Evolutionary conservation across 2,888 invertebrate species (phyloP), one percentile per base, ranked within the genome.

Genomic region (Branchellion lobata): DNA sequence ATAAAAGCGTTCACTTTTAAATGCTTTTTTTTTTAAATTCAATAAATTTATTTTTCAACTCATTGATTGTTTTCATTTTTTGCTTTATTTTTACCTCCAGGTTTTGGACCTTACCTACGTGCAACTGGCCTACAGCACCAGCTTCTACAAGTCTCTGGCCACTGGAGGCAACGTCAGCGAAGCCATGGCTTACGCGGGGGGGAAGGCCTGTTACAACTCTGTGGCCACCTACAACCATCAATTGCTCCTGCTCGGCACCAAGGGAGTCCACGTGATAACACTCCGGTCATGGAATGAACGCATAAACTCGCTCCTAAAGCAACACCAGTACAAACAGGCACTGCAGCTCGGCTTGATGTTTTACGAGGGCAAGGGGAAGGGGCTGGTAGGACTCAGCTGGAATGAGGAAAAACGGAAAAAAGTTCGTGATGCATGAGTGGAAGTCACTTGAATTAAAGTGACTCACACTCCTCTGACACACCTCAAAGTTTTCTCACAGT

Each of bases 151-250:
- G 84, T 88, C 97, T 93, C 89, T 96, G 61, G 95, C 96, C 81
- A 97, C 97, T 0, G 98, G 98, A 5, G 96, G 97, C 0, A 95
- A 95, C 86, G 98, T 93, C 81, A 92, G 92, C 86, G 90, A 91
- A 87, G 93, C 93, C 18, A 90, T 94, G 91, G 92, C 92, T 0
- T 87, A 91, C 81, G 92, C 92, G 78, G 93, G 91, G 11, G 92
- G 92, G 87, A 89, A 91, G 82, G 92, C 93, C 0, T 93, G 92
- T 85, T 93, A 92, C 85, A 92, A 92, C 85, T 92, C 92, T 80
- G 89, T 92, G 74, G 89, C 91, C 53, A 91, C 90, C 83, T 90
- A 91, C 84, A 91, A 91, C 68, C 91, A 91, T 80, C 92, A 93
- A 86, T 87, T 93, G 79, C 87, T 93, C 77, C 85, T 93, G 73